phyloP scores from a whole-genome alignment of 2,888 invertebrate genomes.

The Dendrolimus pini region DNA sequence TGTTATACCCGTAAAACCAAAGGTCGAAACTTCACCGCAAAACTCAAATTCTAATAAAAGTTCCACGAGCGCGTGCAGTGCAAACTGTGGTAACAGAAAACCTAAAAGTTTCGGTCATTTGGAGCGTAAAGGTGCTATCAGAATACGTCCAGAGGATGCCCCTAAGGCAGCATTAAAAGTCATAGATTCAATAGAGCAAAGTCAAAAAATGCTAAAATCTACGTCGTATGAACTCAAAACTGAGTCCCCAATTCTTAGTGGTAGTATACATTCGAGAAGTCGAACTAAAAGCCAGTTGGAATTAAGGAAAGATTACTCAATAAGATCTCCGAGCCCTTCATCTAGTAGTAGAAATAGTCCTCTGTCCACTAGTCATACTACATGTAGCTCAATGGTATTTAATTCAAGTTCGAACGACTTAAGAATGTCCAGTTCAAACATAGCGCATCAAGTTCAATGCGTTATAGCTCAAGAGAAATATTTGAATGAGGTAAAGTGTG shows the following conservation, averaged over 20 bases:
- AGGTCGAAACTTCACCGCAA: constrained; percentile 56
- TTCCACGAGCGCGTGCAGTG: constrained; percentile 57
- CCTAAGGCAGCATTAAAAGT: constrained; percentile 64
- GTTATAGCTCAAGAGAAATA: constrained; percentile 74
- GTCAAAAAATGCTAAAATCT: constrained; percentile 68
- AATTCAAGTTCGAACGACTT: constrained; percentile 70
- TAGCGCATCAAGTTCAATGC: constrained; percentile 67
- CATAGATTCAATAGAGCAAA: constrained; percentile 69
- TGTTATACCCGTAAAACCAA: constrained; percentile 41
- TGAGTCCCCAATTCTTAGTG: constrained; percentile 55
- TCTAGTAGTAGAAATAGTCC: constrained; percentile 72
- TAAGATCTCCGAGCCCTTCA: constrained; percentile 64
- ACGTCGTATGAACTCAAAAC: constrained; percentile 68
- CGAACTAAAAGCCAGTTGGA: constrained; percentile 62
- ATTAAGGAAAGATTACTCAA: constrained; percentile 57
- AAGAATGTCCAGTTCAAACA: constrained; percentile 68
- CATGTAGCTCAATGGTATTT: constrained; percentile 73
- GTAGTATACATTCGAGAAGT: constrained; percentile 43
- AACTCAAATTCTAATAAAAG: constrained; percentile 57
- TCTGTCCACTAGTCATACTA: constrained; percentile 69
- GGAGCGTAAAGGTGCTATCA: constrained; percentile 69
- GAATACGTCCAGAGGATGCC: constrained; percentile 65
- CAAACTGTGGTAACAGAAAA: constrained; percentile 56
- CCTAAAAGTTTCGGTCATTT: constrained; percentile 54
- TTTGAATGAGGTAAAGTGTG: constrained; percentile 68